phyloP scores from a whole-genome alignment of 2,113 vertebrate species.

The Lasiurus borealis region DNA sequence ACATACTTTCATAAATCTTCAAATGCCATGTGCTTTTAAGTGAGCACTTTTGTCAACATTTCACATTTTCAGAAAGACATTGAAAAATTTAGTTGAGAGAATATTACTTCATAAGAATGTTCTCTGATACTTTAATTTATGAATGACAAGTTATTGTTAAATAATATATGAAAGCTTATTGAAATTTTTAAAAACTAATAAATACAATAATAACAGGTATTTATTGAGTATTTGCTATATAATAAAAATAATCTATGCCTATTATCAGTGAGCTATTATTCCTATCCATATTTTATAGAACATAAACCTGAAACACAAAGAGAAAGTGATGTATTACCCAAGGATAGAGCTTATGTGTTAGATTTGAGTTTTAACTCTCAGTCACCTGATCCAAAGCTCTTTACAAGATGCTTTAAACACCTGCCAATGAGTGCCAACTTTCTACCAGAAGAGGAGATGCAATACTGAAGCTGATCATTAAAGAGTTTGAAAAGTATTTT shows the following conservation, averaged over 20 bases:
- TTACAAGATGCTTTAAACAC: background rate
- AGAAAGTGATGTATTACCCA: background rate
- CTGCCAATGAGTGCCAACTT: background rate
- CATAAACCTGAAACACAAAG: background rate
- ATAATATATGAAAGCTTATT: background rate
- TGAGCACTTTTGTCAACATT: conserved; percentile 63
- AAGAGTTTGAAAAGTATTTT: background rate
- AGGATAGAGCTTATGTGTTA: background rate
- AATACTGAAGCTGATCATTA: background rate
- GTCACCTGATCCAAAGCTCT: background rate
- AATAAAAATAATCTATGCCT: background rate
- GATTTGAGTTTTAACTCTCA: background rate
- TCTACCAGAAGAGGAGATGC: background rate
- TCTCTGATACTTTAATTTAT: background rate
- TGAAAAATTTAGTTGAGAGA: background rate
- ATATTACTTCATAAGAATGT: background rate
- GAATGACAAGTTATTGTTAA: background rate
- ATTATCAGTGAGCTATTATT: background rate
- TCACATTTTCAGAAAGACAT: background rate
- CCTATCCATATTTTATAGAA: too few species aligned
- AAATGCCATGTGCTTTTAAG: conserved; percentile 59
- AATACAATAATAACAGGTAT: background rate
- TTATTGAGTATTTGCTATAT: background rate
- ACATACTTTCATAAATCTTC: conserved; percentile 71
- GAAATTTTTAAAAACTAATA: background rate